Evolutionary conservation across 2,113 vertebrate species (phyloP), one percentile per base, ranked within the genome.

Genomic region (Muscicapa adusta): DNA sequence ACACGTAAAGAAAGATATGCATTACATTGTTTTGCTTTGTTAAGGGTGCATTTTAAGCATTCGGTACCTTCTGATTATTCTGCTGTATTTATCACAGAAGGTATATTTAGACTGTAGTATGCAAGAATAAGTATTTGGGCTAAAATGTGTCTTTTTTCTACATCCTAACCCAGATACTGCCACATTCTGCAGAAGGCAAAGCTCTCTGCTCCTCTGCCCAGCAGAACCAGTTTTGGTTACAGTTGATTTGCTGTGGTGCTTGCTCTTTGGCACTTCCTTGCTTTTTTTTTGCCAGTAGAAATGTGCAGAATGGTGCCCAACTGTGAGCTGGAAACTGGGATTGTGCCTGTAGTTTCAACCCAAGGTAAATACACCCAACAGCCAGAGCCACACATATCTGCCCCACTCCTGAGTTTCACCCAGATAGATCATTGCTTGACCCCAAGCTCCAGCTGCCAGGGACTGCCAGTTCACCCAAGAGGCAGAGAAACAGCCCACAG

Each of bases 21-120:
- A 80, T 89, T 96, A 93, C 89, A 95, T 87, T 96, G 83, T 93
- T 95, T 97, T 97, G 93, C 95, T 96, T 96, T 89, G 93, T 94
- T 94, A 83, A 82, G 88, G 54, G 82, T 85, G 71, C 63, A 50
- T 88, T 95, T 92, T 89, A 87, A 95, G 82, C 72, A 61, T 72
- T 53, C 19, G 2, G 51, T 76, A 72, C 62, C 95, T 95, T 94
- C 92, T 65, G 58, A 94, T 93, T 94, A 76, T 88, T 83, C 70
- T 66, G 88, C 89, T 94, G 85, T 89, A 54, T 70, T 89, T 54
- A 38, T 95, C 68, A 43, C 47, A 33, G 45, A 47, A 42, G n/a
- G 58, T 92, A 53, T 91, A 91, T 92, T 96, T 83, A 92, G 75
- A 88, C 13, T 65, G 47, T 48, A 56, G 63, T 76, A 85, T 56